These are phyloP conservation scores for Actinia equina DNA, from an alignment of 64 coral and sea anemone species.

Conservation along the genomic window DNA sequence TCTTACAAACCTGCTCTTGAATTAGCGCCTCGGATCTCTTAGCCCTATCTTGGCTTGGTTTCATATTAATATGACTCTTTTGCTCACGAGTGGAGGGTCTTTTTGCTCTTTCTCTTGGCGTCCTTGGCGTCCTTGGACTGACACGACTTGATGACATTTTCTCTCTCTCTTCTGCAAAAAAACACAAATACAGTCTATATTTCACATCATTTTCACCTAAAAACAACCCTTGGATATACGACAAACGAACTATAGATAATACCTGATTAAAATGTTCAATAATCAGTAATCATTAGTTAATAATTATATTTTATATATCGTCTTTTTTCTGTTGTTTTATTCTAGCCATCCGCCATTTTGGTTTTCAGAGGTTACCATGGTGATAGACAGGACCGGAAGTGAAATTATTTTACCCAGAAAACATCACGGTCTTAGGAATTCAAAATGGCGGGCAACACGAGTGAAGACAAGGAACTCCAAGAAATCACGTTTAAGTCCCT, in stretches of 20 bases:
- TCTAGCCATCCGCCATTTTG: constrained; percentile 34
- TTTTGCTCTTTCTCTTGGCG: not conserved
- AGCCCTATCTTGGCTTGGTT: constrained; percentile 18
- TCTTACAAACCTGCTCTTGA: constrained; percentile 67
- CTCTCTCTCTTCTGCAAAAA: not conserved
- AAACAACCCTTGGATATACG: not conserved
- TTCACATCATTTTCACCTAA: not conserved
- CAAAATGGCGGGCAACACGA: constrained; percentile 63
- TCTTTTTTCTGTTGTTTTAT: not conserved
- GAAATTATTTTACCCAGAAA: not conserved
- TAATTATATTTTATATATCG: not conserved
- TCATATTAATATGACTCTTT: constrained; percentile 14
- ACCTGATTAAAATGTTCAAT: not conserved
- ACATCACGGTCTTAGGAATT: not conserved
- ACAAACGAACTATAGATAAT: not conserved
- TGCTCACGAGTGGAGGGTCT: not conserved
- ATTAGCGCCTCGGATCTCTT: constrained; percentile 78
- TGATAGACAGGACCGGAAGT: constrained; percentile 17
- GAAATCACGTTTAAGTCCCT: constrained; percentile 74
- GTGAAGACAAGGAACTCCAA: constrained; percentile 26
- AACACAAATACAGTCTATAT: not conserved
- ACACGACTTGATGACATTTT: not conserved
- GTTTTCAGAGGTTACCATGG: constrained; percentile 13
- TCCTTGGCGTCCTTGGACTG: constrained; percentile 2
- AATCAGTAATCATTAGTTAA: not conserved